Evolutionary conservation across 2,113 vertebrate genomes (phyloP).

Genomic region (Nanorana parkeri): DNA sequence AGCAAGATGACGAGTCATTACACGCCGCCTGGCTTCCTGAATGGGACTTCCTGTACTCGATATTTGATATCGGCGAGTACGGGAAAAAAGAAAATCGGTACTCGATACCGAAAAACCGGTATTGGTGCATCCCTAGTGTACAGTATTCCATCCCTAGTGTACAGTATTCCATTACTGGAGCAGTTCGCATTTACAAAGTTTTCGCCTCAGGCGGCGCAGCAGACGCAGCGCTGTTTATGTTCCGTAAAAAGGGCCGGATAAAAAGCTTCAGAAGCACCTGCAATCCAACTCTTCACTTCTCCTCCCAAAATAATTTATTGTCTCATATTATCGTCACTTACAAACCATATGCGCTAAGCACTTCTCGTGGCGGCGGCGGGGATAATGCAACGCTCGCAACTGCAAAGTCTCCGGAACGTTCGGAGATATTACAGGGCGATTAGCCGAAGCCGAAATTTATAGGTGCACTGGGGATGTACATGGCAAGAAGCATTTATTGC

Average conservation of each 20-base stretch:
- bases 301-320: slow-evolving; percentile 72
- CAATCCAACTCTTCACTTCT: slow-evolving; percentile 58
- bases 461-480: neutral
- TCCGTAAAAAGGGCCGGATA: neutral
- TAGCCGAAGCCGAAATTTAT: slow-evolving; percentile 30
- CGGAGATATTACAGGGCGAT: slow-evolving; percentile 27
- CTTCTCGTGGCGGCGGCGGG: slow-evolving; percentile 65
- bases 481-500: neutral
- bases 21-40: no score
- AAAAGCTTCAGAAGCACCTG: neutral
- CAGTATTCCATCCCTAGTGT: no score
- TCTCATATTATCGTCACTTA: slow-evolving; percentile 72
- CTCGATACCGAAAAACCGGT: no score
- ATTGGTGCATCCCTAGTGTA: no score
- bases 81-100: no score
- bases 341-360: slow-evolving; percentile 70
- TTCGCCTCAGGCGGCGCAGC: no score
- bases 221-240: neutral
- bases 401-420: neutral
- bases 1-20: no score
- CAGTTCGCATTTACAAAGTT: no score
- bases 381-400: slow-evolving; percentile 60
- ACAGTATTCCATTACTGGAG: no score
- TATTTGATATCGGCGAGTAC: no score
- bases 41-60: no score